A percentile compares a stretch with the other conserved stretches of the same genome.
phyloP scores from a whole-genome alignment of 2,113 vertebrate species.

The Hymenochirus boettgeri region DNA sequence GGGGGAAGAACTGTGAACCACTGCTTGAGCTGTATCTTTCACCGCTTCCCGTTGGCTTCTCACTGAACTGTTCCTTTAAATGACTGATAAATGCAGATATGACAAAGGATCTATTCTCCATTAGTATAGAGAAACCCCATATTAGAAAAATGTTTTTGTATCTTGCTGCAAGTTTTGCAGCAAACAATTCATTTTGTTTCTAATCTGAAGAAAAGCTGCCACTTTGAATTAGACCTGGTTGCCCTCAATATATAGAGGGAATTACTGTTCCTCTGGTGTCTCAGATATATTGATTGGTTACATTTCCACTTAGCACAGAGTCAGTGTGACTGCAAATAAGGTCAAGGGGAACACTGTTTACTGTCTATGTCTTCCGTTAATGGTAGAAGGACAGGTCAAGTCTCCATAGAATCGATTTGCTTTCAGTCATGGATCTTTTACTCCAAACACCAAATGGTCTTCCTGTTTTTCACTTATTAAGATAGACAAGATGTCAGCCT shows the following conservation, averaged over 20 bases:
- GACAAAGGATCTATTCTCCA: no score
- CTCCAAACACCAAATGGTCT: slow-evolving; percentile 34
- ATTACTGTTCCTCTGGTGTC: slow-evolving; percentile 3
- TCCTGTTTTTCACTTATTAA: slow-evolving; percentile 31
- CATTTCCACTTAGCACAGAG: slow-evolving; percentile 38
- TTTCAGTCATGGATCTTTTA: slow-evolving; percentile 31
- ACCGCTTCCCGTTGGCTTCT: no score
- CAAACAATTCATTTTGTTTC: no score
- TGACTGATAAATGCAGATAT: no score
- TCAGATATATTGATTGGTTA: slow-evolving; percentile 26
- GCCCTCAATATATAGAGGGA: slow-evolving; percentile 1
- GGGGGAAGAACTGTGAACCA: no score
- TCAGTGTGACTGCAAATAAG: slow-evolving; percentile 35
- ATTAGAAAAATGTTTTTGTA: no score
- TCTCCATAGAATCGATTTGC: slow-evolving; percentile 37
- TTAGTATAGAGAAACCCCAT: no score
- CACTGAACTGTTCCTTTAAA: no score
- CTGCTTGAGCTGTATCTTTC: no score
- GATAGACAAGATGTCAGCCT: slow-evolving; percentile 38
- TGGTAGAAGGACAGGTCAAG: slow-evolving; percentile 36
- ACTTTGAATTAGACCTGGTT: background rate
- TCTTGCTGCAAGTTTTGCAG: no score
- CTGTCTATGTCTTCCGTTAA: slow-evolving; percentile 32
- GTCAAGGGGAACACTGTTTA: slow-evolving; percentile 38
- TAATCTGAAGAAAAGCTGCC: background rate